Conservation (phyloP, 2,888 invertebrate genomes). For the Coenonympha glycerion region DNA sequence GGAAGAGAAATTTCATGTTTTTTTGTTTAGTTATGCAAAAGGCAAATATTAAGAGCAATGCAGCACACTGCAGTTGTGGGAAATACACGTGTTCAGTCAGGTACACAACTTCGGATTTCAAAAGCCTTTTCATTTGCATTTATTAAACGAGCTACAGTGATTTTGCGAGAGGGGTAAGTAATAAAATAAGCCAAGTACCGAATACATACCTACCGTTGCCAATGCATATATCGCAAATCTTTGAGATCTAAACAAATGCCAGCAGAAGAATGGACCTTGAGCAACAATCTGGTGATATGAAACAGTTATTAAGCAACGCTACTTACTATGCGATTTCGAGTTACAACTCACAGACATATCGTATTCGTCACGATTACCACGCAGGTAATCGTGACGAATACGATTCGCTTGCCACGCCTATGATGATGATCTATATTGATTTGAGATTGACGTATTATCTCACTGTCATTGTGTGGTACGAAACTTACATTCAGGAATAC, state of each 20-base stretch:
- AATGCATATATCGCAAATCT: background rate
- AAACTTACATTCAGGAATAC: no score
- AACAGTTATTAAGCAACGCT: slow-evolving; percentile 11
- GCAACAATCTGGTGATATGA: slow-evolving; percentile 4
- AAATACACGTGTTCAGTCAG: background rate
- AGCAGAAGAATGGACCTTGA: slow-evolving; percentile 2
- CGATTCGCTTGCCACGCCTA: slow-evolving; percentile 19
- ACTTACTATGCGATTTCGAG: slow-evolving; percentile 7
- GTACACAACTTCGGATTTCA: background rate
- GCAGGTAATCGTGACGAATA: slow-evolving; percentile 21
- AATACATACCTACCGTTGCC: background rate
- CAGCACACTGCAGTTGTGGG: slow-evolving; percentile 2
- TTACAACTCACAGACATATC: no score
- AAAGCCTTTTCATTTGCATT: slow-evolving; percentile 9
- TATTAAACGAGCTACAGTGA: slow-evolving; percentile 1
- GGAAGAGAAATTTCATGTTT: no score
- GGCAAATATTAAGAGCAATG: slow-evolving; percentile 6
- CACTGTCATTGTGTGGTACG: no score
- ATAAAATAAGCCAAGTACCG: background rate
- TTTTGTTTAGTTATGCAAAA: background rate
- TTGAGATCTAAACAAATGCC: background rate
- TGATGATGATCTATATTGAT: slow-evolving; percentile 15
- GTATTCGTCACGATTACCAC: slow-evolving; percentile 17
- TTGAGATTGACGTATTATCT: slow-evolving; percentile 5
- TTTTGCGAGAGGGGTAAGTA: background rate